phyloP scores from a whole-genome alignment of 2,797 vertebrate genomes.

The Hydrolagus colliei region DNA sequence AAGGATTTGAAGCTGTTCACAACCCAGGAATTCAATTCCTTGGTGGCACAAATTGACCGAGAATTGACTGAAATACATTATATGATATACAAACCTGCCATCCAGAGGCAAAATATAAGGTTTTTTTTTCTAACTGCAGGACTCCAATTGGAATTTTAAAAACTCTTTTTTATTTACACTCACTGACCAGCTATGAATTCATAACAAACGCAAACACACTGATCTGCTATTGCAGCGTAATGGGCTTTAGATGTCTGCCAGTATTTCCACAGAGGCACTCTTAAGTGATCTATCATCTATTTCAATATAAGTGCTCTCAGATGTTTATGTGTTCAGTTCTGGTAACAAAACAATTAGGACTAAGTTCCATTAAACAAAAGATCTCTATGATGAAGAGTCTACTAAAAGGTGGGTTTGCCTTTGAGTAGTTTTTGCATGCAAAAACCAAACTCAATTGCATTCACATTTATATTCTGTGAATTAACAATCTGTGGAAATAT shows the following conservation, averaged over 20 bases:
- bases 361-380: not conserved
- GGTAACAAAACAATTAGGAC: conserved; percentile 13
- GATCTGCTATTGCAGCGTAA: conserved; percentile 9
- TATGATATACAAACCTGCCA: not conserved
- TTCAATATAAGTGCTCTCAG: conserved; percentile 29
- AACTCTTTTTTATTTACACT: conserved; percentile 5
- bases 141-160: not conserved
- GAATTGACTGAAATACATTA: conserved; percentile 5
- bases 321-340: conserved; percentile 10
- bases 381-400: not conserved
- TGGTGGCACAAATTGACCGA: not conserved
- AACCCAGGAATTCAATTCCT: not conserved
- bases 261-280: conserved; percentile 16
- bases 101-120: not conserved
- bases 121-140: not conserved
- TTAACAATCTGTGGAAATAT: conserved; percentile 8
- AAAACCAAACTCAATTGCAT: conserved; percentile 18
- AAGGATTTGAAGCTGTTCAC: not conserved
- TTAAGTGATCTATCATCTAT: conserved; percentile 23
- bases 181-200: conserved; percentile 9
- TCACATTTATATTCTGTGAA: not conserved
- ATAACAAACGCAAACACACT: conserved; percentile 14
- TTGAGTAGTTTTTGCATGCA: not conserved
- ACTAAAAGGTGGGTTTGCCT: not conserved
- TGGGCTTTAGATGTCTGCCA: not conserved